These are phyloP conservation scores for Clinocottus analis DNA, from an alignment of 2,113 vertebrate genomes.

Conservation along the genomic window DNA sequence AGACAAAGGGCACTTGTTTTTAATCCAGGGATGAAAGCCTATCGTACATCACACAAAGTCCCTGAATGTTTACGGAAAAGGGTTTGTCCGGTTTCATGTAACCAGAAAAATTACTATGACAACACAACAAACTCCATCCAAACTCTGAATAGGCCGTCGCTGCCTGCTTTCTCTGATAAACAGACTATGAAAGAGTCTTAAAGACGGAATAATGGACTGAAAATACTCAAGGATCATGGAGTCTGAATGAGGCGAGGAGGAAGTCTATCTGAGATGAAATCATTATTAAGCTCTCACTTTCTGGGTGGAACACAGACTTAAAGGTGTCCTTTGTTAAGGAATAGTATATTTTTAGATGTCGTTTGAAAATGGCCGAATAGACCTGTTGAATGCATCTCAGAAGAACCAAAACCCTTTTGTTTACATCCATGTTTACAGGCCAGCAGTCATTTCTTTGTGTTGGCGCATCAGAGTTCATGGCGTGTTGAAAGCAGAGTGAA, in stretches of 20 bases:
- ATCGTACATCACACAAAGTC: constrained; percentile 33
- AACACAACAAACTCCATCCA: constrained; percentile 56
- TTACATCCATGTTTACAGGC: background rate
- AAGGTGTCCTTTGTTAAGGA: background rate
- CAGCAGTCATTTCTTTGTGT: background rate
- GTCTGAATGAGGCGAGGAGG: no score
- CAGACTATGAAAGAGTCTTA: background rate
- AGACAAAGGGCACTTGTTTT: background rate
- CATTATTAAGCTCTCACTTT: background rate
- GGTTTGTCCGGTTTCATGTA: constrained; percentile 37
- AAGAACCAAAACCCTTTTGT: background rate
- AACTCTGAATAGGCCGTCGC: constrained; percentile 11
- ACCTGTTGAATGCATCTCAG: background rate
- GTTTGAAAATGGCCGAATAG: no score
- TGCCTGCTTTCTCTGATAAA: constrained; percentile 1
- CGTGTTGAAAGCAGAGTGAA: no score
- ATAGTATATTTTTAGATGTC: no score
- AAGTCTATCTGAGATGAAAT: background rate
- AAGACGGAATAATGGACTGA: background rate
- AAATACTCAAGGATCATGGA: background rate
- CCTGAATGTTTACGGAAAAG: constrained; percentile 11
- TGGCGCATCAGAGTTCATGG: no score
- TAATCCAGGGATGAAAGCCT: background rate
- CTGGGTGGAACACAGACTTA: background rate
- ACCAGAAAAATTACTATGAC: constrained; percentile 50